Evolutionary conservation across 2,888 invertebrate genomes (phyloP).

Genomic region (Danaus chrysippus): DNA sequence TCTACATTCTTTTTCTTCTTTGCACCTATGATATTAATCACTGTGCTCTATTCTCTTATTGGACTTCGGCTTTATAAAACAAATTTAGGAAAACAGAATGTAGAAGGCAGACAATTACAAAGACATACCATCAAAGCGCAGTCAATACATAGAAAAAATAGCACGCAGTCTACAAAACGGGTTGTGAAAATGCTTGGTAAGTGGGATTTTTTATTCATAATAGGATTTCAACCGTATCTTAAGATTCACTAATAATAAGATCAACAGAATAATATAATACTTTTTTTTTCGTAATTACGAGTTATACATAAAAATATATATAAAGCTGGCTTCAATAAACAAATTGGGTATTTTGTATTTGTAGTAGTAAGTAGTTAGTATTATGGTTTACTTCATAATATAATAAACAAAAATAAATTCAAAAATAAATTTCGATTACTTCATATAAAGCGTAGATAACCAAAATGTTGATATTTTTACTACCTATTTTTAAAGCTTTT

Average conservation of each 20-base stretch:
- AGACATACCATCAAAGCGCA: conserved; percentile 43
- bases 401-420: too few species aligned
- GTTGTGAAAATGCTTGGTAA: conserved; percentile 89
- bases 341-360: too few species aligned
- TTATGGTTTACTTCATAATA: too few species aligned
- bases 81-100: conserved; percentile 48
- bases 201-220: conserved; percentile 40
- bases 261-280: conserved; percentile 2
- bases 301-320: too few species aligned
- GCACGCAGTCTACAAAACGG: conserved; percentile 81
- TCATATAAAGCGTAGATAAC: too few species aligned
- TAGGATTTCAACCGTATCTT: neutral
- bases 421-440: too few species aligned
- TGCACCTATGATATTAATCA: conserved; percentile 86
- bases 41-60: conserved; percentile 84
- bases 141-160: conserved; percentile 52
- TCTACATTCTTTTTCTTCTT: conserved; percentile 87
- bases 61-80: conserved; percentile 80
- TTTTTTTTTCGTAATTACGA: too few species aligned
- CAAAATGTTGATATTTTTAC: too few species aligned
- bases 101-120: conserved; percentile 44
- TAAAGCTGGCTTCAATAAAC: too few species aligned
- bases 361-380: too few species aligned
- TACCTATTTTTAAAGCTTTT: too few species aligned
- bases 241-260: neutral